Evolutionary conservation across 23 tunicate genomes (phyloP).

Genomic region (Trididemnum miniatum): DNA sequence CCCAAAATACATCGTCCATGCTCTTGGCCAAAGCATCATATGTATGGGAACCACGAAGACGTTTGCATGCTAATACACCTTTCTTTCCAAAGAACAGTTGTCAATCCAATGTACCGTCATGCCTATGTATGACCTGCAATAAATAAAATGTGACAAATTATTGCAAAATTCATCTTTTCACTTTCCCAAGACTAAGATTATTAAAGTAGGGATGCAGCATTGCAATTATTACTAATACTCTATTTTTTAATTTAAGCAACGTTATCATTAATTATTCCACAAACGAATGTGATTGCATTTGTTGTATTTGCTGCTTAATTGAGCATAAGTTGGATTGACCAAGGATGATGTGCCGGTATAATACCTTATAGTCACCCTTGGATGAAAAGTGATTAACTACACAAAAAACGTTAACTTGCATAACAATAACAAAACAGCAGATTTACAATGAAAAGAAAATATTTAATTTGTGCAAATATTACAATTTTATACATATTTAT

Average conservation of each 20-base stretch:
- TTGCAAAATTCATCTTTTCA: neutral
- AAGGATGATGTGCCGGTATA: too few relatives aligned
- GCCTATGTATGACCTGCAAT: constrained; percentile 19
- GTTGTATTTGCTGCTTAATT: too few relatives aligned
- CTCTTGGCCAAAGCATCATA: neutral
- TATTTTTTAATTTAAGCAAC: neutral
- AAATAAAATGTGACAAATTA: neutral
- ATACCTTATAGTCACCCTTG: too few relatives aligned
- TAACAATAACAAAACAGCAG: too few relatives aligned
- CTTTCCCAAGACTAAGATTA: neutral
- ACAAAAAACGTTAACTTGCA: too few relatives aligned
- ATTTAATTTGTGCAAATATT: neutral
- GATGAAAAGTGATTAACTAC: too few relatives aligned
- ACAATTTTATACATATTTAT: neutral
- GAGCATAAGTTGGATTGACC: too few relatives aligned
- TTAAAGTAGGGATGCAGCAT: neutral
- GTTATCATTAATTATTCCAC: neutral
- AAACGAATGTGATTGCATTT: neutral
- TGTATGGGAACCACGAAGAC: neutral
- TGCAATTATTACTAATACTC: neutral
- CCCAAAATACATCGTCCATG: constrained; percentile 6
- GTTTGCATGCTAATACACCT: constrained; percentile 15
- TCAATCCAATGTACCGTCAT: constrained; percentile 32
- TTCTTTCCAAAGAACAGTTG: constrained; percentile 4
- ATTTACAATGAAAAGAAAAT: neutral